A percentile compares a stretch with the other conserved stretches of the same genome.
Evolutionary conservation across 2,113 vertebrate species (phyloP).

Genomic region (Pelusios castaneus): DNA sequence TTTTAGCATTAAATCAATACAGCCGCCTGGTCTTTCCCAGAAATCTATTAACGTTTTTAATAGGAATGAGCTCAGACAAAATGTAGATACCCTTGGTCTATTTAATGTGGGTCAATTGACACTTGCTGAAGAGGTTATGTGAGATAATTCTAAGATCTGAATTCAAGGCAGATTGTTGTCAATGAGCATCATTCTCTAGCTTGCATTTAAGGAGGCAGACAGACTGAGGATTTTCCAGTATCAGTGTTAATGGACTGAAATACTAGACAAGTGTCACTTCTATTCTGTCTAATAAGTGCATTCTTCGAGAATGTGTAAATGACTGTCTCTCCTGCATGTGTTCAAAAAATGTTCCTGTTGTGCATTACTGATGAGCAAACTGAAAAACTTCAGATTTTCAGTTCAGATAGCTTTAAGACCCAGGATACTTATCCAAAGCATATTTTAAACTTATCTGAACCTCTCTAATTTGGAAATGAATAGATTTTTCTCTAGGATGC

Average conservation of each 20-base stretch:
- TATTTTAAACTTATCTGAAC: neutral
- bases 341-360: neutral
- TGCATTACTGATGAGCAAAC: neutral
- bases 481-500: neutral
- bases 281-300: conserved; percentile 16
- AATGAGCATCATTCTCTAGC: neutral
- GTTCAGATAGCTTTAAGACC: accelerated
- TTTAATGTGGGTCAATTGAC: neutral
- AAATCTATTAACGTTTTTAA: neutral
- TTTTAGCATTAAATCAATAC: neutral
- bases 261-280: neutral
- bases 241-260: neutral
- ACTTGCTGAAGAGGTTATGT: neutral
- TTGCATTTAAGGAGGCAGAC: neutral
- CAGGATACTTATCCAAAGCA: neutral
- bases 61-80: neutral
- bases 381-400: neutral
- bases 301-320: neutral
- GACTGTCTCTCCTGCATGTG: neutral
- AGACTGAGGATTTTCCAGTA: neutral
- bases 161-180: neutral
- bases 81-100: neutral
- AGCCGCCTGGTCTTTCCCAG: neutral
- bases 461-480: neutral
- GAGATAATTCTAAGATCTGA: neutral